A percentile compares a stretch with the other conserved stretches of the same genome.
Evolutionary conservation across 2,113 vertebrate genomes (phyloP).

Genomic region (Cyanistes caeruleus): DNA sequence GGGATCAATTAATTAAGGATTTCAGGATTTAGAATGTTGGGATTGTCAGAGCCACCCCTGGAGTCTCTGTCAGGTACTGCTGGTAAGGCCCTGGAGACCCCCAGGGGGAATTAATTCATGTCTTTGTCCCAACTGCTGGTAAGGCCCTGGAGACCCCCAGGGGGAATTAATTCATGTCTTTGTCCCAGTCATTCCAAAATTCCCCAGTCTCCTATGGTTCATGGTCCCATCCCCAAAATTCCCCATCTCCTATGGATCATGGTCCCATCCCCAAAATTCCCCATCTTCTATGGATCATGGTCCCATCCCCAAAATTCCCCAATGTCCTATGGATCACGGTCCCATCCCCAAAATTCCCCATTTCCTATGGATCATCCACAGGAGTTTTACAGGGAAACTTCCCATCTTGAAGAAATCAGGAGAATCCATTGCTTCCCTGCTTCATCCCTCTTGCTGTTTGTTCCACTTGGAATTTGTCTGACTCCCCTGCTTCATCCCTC

Average conservation of each 20-base stretch:
- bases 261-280: not conserved
- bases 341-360: no score
- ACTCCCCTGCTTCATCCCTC: not conserved
- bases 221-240: not conserved
- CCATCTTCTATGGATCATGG: not conserved
- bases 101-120: not conserved
- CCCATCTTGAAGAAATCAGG: not conserved
- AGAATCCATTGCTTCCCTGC: not conserved
- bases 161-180: not conserved
- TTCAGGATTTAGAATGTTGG: not conserved
- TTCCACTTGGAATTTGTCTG: not conserved
- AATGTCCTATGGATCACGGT: not conserved
- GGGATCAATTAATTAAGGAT: not conserved
- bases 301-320: not conserved
- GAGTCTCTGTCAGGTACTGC: not conserved
- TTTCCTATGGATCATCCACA: not conserved
- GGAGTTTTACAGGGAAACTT: not conserved
- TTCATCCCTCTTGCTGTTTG: not conserved
- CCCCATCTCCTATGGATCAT: accelerated
- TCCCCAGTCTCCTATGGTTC: not conserved
- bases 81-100: not conserved
- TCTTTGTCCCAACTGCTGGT: not conserved
- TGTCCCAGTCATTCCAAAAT: no score
- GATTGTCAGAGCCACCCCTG: not conserved
- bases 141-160: not conserved